These are phyloP conservation scores for Emydoidea blandingii DNA, from an alignment of 2,797 vertebrate species.

Conservation along the genomic window DNA sequence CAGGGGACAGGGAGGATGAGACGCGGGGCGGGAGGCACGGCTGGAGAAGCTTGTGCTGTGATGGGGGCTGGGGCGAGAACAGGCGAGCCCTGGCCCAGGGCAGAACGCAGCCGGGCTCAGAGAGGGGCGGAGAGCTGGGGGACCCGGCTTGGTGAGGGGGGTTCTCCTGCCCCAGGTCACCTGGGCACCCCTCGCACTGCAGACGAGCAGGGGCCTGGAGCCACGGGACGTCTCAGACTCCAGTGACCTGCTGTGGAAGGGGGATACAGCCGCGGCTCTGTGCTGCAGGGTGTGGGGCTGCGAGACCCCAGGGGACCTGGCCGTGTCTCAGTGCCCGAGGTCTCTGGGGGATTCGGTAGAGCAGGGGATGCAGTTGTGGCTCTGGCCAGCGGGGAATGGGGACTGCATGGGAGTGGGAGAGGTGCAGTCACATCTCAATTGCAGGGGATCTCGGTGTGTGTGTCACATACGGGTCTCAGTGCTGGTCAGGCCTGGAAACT, in stretches of 20 bases:
- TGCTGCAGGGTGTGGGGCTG: not conserved
- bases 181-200: not conserved
- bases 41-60: fast-evolving
- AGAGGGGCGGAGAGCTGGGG: not conserved
- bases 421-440: not conserved
- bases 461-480: no score
- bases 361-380: not conserved
- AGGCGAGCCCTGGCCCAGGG: no score
- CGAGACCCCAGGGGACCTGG: not conserved
- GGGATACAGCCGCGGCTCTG: not conserved
- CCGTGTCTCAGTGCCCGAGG: not conserved
- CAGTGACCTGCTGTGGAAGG: not conserved
- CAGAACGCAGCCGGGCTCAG: not conserved
- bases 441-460: no score
- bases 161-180: not conserved
- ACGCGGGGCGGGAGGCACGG: fast-evolving
- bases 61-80: not conserved
- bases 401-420: not conserved
- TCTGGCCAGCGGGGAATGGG: no score
- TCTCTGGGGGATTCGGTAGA: not conserved
- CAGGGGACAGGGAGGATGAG: fast-evolving
- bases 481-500: no score
- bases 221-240: not conserved
- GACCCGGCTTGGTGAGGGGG: not conserved
- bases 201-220: not conserved